Conservation (phyloP, 92 coral and sea anemone genomes). For the Bergia sp. region DNA sequence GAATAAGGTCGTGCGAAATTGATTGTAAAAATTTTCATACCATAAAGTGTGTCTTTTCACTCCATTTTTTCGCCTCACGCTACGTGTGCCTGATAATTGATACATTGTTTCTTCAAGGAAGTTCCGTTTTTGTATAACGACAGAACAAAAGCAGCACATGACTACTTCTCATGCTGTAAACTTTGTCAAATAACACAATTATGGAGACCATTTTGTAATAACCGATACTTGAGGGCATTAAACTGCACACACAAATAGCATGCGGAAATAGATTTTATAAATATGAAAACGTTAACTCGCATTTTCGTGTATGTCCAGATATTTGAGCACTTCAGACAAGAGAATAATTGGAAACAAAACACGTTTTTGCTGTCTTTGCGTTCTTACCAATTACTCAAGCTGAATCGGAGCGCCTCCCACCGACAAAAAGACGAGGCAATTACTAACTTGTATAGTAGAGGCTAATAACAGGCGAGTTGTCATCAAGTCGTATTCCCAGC, state of each 20-base stretch:
- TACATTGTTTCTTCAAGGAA: conserved; percentile 15
- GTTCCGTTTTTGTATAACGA: conserved; percentile 21
- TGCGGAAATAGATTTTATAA: neutral
- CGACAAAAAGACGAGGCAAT: neutral
- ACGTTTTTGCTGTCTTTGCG: neutral
- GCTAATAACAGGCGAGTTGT: conserved; percentile 19
- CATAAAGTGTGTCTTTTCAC: conserved; percentile 5
- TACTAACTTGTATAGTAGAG: neutral
- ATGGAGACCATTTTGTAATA: conserved; percentile 14
- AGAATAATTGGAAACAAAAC: neutral
- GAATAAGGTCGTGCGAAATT: conserved; percentile 38
- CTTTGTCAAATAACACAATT: conserved; percentile 36
- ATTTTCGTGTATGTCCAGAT: neutral
- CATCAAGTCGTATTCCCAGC: conserved; percentile 29
- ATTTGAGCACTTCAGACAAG: neutral
- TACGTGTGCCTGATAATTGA: neutral
- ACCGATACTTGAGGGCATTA: conserved; percentile 12
- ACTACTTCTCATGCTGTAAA: conserved; percentile 31
- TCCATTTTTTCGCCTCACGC: conserved; percentile 21
- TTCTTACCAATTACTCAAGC: neutral
- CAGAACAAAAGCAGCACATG: conserved; percentile 37
- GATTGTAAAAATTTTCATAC: conserved; percentile 14
- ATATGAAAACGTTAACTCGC: neutral
- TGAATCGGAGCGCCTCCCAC: neutral
- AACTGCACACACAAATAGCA: neutral